A percentile compares a stretch with the other conserved stretches of the same genome.
Evolutionary conservation across 2,888 invertebrate genomes (phyloP).

Genomic region (Metopia argyrocephala): DNA sequence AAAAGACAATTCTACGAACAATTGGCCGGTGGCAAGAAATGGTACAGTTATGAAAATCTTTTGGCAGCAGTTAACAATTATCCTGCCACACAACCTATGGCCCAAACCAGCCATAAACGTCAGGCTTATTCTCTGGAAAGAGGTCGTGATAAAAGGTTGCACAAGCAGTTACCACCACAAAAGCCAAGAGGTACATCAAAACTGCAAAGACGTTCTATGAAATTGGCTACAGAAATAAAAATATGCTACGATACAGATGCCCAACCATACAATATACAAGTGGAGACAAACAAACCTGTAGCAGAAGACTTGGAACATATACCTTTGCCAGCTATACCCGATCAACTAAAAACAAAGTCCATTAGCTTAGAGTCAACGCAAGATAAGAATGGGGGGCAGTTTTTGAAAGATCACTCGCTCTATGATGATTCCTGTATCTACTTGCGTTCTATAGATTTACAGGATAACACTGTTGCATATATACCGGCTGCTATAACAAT

Average conservation of each 20-base stretch:
- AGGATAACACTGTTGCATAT: conserved; percentile 68
- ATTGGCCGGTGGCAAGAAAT: conserved; percentile 65
- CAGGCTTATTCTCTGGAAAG: conserved; percentile 72
- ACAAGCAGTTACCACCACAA: conserved; percentile 71
- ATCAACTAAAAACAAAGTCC: not conserved
- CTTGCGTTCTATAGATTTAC: conserved; percentile 72
- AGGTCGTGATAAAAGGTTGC: conserved; percentile 62
- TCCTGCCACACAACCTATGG: not conserved
- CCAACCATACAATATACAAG: conserved; percentile 42
- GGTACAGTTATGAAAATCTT: conserved; percentile 65
- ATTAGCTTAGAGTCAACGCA: not conserved
- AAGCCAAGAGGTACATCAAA: conserved; percentile 71
- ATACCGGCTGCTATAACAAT: conserved; percentile 69
- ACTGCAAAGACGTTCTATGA: conserved; percentile 72
- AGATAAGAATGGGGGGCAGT: conserved; percentile 22
- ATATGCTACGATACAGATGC: conserved; percentile 68
- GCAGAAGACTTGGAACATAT: conserved; percentile 69
- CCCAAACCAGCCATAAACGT: conserved; percentile 47
- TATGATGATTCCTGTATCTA: conserved; percentile 74
- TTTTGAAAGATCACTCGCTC: conserved; percentile 68
- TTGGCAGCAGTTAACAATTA: conserved; percentile 22
- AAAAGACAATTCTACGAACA: conserved; percentile 75
- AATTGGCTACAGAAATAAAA: conserved; percentile 73
- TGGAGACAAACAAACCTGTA: conserved; percentile 11
- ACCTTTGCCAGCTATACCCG: conserved; percentile 71